Percentiles rank a stretch among this genome's conserved stretches.
Evolutionary conservation across 2,113 vertebrate genomes (phyloP).

Genomic region (Oceanodroma tethys): DNA sequence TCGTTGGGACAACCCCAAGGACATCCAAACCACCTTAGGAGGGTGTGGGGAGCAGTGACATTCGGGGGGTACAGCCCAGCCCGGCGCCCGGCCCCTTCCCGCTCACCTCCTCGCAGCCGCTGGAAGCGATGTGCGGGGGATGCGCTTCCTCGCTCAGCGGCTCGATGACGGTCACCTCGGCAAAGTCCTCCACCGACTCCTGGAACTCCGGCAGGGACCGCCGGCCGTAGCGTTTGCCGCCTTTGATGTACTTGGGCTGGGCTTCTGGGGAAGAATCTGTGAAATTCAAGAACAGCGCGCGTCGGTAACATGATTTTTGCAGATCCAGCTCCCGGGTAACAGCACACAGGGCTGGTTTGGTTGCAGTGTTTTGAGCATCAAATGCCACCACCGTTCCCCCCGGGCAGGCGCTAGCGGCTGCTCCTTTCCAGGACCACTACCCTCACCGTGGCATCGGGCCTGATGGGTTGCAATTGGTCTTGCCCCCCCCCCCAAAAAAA

Average conservation of each 20-base stretch:
- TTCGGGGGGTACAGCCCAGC: not conserved
- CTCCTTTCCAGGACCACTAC: not conserved
- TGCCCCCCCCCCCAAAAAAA: not conserved
- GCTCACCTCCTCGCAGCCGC: constrained; percentile 81
- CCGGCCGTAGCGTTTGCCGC: constrained; percentile 90
- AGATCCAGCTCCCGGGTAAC: not conserved
- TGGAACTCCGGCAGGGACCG: constrained; percentile 86
- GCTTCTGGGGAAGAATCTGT: constrained; percentile 81
- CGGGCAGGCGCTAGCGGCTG: fast-evolving
- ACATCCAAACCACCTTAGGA: not conserved
- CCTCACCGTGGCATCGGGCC: fast-evolving
- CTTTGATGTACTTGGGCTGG: constrained; percentile 91
- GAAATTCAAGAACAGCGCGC: not conserved
- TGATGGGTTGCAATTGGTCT: fast-evolving
- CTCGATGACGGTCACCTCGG: constrained; percentile 68
- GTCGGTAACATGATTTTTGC: fast-evolving
- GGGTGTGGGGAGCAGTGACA: no score
- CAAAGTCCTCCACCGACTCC: constrained; percentile 71
- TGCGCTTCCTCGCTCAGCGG: constrained; percentile 39
- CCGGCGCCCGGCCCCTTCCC: fast-evolving
- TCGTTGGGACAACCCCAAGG: not conserved
- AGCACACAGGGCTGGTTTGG: not conserved
- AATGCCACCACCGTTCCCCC: fast-evolving
- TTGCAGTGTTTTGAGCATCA: fast-evolving
- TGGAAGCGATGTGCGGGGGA: constrained; percentile 62